Evolutionary conservation across 1,140 invertebrate genomes (phyloP), one percentile per base, ranked within the genome.

Genomic region (Caenorhabditis brenneri): DNA sequence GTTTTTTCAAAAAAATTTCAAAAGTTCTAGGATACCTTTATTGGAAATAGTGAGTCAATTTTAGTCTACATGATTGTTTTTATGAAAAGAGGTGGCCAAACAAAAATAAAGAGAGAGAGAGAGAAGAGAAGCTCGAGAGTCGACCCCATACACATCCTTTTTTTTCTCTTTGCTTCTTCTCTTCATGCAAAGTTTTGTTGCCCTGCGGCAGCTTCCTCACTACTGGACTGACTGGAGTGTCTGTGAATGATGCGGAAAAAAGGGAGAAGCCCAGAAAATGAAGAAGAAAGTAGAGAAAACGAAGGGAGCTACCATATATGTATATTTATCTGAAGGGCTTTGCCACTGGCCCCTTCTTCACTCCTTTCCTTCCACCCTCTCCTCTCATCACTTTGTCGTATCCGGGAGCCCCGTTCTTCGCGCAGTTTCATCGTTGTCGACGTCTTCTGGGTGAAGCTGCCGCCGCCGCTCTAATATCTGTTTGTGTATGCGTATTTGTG

Each of bases 181-280:
- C 31, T 48, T 19, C 49, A 33, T 49, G 78, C 78, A 51, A 49
- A 80, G 65, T 74, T 27, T 74, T 42, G 65, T 74, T 74, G 65
- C 51, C 78, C 78, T 51, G 46, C 78, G 78, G 78, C 46, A 51
- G 78, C 31, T 51, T 60, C 29, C 1, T 51, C 79, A 7, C 29
- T 78, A 29, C 31, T 51, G 79, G n/a, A 80, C 48, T 53, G 51
- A 29, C 24, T 53, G 51, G 79, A 80, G 79, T 53, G 46, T 22
- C 36, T 53, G 79, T 12, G 79, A 80, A 80, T 53, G 79, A 80
- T 53, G 51, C 79, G 79, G 48, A 80, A 55, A 80, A 80, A 22
- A 36, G 53, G 69, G 39, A 29, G 49, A 55, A n/a, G 27, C 36
- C 69, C n/a, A 78, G 24, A 78, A 46, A 39, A 24, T 12, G 69